These are phyloP conservation scores for Smutsia temminckii DNA, from an alignment of 2,797 vertebrate species.

Conservation along the genomic window DNA sequence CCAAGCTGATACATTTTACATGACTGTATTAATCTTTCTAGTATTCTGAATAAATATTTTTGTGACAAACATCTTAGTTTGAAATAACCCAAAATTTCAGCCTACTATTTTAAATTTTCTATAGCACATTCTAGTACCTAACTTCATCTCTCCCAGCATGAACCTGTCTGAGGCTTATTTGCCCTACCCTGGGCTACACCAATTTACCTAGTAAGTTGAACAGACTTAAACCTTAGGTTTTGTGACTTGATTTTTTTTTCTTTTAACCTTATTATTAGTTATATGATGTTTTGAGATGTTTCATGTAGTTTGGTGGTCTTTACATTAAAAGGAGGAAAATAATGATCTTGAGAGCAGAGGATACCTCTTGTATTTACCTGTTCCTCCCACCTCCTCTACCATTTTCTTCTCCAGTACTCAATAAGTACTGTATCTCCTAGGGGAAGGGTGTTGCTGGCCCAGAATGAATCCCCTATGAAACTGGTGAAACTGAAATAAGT, in stretches of 20 bases:
- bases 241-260: background rate
- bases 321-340: background rate
- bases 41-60: constrained; percentile 5
- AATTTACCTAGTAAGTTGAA: background rate
- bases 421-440: background rate
- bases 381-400: background rate
- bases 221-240: background rate
- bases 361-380: background rate
- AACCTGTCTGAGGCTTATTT: background rate
- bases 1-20: background rate
- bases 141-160: background rate
- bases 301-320: background rate
- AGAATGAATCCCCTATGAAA: too few relatives aligned
- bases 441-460: too few relatives aligned
- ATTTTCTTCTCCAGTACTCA: background rate
- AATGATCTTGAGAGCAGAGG: background rate
- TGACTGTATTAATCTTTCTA: background rate
- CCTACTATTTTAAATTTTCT: background rate
- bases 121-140: background rate
- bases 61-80: background rate
- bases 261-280: background rate
- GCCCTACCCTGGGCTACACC: background rate
- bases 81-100: constrained; percentile 3
- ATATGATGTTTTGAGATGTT: background rate
- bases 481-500: too few relatives aligned